Base-by-base conservation (phyloP, 2,797 vertebrate genomes). In the Todus mexicanus region DNA sequence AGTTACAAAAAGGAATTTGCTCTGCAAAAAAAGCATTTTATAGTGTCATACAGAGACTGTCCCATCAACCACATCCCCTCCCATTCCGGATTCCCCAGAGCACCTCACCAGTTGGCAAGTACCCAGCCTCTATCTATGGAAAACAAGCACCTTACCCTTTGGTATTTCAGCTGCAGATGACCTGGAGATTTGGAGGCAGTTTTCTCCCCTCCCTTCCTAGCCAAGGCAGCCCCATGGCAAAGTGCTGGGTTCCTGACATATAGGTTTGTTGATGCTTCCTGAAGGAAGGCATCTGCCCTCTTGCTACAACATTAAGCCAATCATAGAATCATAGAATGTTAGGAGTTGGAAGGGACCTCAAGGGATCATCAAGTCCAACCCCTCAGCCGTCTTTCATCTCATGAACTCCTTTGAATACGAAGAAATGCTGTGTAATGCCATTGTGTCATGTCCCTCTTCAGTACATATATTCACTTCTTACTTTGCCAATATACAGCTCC, bases 101-200 rank as follows among this genome's bases (percentile, higher is more conserved):
- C 17, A 43, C 29, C 27, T 64, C 59, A 17, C 9, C 0, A 0
- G 23, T 23, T 2, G 1, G 10, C n/a, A 37, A 6, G 5, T 38
- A 47, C 11, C 6, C 20, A 57, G 1, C 7, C 22, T 71, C 27
- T 42, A 45, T 31, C 9, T 64, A 35, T 65, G 38, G 35, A 38
- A 43, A 83, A 11, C 6, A 12, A n/a, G 12, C 3, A 0, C 15
- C 31, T 79, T 60, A 27, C 13, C 60, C 31, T 15, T 64, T 22
- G 15, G 19, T 19, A 31, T 87, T 89, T 87, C 61, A 35, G 27
- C 21, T 76, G 15, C 19, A 56, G 22, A 2, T 16, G n/a, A 25
- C 12, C 68, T 63, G 69, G 27, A 87, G 33, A 21, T 21, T 33
- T 2, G 2, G 63, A 76, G 27, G 18, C 7, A 53, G 26, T 71